Base-by-base conservation (phyloP, 2,797 vertebrate species). In the Brotula barbata region DNA sequence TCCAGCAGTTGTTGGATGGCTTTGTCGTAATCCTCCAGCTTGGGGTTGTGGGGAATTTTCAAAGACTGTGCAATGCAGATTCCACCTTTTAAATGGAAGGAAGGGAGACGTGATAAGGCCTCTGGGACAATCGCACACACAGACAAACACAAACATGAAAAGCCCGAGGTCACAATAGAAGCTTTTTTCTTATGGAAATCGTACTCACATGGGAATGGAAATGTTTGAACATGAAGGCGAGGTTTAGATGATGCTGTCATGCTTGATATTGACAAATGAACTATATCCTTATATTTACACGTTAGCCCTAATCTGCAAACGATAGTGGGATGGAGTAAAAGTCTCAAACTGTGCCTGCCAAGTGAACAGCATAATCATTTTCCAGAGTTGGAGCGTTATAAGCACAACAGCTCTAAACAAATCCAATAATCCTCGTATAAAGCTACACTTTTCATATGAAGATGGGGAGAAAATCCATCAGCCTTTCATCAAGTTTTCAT, bases 1-100 rank as follows among this genome's bases (percentile, higher is more conserved):
- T 98, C 95, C 81, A 96, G 85, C 75, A 98, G 93, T 71, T 95
- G 94, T 83, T 89, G 93, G 87, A 98, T 92, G 75, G 94, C 91
- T 80, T 90, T 94, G 70, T 98, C 96, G 16, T 94, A 98, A 90
- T 96, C 93, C 48, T 91, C 91, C 86, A 85, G 89, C 85, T 91
- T 93, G 77, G 92, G 91, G 52, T 95, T 94, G 81, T 94, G 93
- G 31, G 95, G 94, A 61, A 98, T 96, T 89, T 93, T 95, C 90
- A 95, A 85, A 41, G 95, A 96, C 90, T 98, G 95, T 64, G 96
- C 95, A 49, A 98, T 94, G 90, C 96, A 98, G 87, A 97, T 93
- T 67, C 93, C 94, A 81, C 95, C 96, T 97, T 83, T 75, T 78
- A 73, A 78, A 61, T 73, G 62, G 58, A 68, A 57, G 80, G 42